Evolutionary conservation across 2,888 invertebrate genomes (phyloP).

Genomic region (Zygaena filipendulae): DNA sequence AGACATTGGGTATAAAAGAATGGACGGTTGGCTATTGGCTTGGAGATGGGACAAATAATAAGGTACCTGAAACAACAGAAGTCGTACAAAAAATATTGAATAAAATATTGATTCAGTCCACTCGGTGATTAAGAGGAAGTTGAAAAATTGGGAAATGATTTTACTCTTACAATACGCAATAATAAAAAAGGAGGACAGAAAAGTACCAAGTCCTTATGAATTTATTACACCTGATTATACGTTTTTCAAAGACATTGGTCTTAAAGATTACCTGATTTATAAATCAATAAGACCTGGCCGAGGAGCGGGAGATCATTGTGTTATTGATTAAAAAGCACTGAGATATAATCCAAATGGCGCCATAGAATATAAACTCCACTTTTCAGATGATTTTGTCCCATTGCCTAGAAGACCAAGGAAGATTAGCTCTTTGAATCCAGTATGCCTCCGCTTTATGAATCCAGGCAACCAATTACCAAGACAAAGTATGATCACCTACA

Average conservation of each 20-base stretch:
- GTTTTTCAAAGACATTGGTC: constrained; percentile 17
- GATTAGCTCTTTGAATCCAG: constrained; percentile 3
- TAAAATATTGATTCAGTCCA: constrained; percentile 3
- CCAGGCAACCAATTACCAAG: constrained; percentile 5
- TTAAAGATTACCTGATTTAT: constrained; percentile 14
- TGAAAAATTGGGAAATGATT: neutral
- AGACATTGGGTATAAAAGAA: constrained; percentile 11
- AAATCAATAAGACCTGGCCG: constrained; percentile 17
- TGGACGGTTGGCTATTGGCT: constrained; percentile 14
- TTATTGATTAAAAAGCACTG: constrained; percentile 13
- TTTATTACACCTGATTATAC: constrained; percentile 13
- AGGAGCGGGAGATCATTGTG: constrained; percentile 12
- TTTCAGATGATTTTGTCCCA: constrained; percentile 6
- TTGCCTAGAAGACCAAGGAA: constrained; percentile 7
- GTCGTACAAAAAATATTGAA: neutral
- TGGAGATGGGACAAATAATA: constrained; percentile 8
- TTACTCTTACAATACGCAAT: neutral
- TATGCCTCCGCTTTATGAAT: constrained; percentile 5
- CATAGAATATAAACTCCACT: constrained; percentile 8
- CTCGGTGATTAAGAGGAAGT: constrained; percentile 1
- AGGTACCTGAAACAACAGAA: constrained; percentile 1
- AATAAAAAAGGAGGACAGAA: neutral
- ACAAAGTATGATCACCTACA: constrained; percentile 10
- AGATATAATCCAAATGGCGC: constrained; percentile 11
- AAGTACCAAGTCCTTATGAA: constrained; percentile 15